phyloP scores from a whole-genome alignment of 2,888 invertebrate genomes.

The Pandemis heparana region DNA sequence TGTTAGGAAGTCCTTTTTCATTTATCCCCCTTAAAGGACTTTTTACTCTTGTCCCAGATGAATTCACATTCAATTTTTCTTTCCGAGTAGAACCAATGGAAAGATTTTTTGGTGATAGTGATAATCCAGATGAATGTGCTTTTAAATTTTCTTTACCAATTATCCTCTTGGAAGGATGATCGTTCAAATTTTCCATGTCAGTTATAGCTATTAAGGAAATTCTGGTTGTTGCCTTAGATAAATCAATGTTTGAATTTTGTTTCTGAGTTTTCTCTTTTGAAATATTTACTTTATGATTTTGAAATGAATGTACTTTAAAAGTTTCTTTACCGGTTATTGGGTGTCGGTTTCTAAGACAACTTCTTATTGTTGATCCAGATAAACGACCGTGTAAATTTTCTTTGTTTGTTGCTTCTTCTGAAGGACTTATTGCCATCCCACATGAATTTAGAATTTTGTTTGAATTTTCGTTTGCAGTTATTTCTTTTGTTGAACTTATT shows the following conservation, averaged over 20 bases:
- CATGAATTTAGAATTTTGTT: background rate
- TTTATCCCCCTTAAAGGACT: background rate
- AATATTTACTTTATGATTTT: background rate
- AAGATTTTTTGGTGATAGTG: background rate
- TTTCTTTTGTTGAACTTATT: background rate
- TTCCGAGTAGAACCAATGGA: background rate
- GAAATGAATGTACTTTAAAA: background rate
- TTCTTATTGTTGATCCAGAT: background rate
- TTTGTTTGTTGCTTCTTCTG: background rate
- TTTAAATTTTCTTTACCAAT: background rate
- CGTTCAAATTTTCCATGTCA: background rate
- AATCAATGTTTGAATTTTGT: background rate
- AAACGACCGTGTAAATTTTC: background rate
- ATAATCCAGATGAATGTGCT: background rate
- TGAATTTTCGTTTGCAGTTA: background rate
- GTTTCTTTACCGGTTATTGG: background rate
- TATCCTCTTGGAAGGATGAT: background rate
- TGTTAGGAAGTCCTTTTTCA: background rate
- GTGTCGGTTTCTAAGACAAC: background rate
- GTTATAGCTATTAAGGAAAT: background rate
- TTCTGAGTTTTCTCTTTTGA: background rate
- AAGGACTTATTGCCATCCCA: background rate
- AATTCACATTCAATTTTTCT: background rate
- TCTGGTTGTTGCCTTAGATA: background rate
- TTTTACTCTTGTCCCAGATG: background rate